Base-by-base conservation (phyloP, 92 coral and sea anemone genomes). In the Actinostola sp. region DNA sequence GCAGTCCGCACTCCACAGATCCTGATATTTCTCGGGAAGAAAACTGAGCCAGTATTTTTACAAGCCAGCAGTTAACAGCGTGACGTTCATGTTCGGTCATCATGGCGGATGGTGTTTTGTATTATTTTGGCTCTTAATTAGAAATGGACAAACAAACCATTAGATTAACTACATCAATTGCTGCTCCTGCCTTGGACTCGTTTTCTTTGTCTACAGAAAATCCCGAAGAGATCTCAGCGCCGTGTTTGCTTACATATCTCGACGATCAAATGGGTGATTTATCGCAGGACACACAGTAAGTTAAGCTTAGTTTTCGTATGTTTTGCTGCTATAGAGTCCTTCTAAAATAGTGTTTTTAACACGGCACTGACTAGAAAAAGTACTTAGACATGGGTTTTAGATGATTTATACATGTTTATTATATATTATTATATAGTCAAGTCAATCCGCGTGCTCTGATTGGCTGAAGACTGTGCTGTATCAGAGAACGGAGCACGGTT, bases 181-280 rank as follows among this genome's bases (percentile, higher is more conserved):
- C 82, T 29, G 78, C 86, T 35, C 17, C 82, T 28, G 77, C 73
- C 26, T 27, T 85, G 48, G 77, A 70, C 36, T 67, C 83, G 67
- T 85, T 85, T 45, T 80, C 90, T 36, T 77, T 82, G 28, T 57
- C 82, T 20, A 41, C 82, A 17, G 85, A 70, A 35, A 79, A 70
- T 63, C 70, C 77, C 0, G 90, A 69, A 45, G 86, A 69, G 44
- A 75, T 73, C n/a, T 34, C 73, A 1, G 73, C 66, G 14, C 27
- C 78, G 17, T 70, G 68, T 25, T 46, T 85, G 44, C 80, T 85
- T 57, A 85, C 89, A 0, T 73, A 58, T 24, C 66, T 43, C 2
- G 64, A 42, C 61, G 64, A 42, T 12, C 56, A 55, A 27, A 72
- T 72, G 78, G 48, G 67, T 24, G 48, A 36, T 36, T 23, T 70